These are phyloP conservation scores for Aplidium turbinatum DNA, from an alignment of 23 tunicate species.

Conservation along the genomic window DNA sequence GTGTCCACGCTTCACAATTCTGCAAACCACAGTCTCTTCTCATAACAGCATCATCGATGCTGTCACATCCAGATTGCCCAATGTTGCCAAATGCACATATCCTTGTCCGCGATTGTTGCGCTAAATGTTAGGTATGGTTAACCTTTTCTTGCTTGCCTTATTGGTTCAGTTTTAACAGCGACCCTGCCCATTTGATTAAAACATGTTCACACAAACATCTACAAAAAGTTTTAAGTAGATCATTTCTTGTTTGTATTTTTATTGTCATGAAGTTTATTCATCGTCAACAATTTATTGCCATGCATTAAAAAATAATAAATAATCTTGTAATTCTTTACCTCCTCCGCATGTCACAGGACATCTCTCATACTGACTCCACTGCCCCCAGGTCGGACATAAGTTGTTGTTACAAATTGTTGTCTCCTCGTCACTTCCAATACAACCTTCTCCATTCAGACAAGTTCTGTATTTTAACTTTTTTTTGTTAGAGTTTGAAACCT, in stretches of 20 bases:
- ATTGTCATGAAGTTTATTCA: too few relatives aligned
- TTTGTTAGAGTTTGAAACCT: neutral
- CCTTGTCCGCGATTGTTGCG: conserved; percentile 50
- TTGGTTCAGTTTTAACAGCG: neutral
- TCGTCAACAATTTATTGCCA: too few relatives aligned
- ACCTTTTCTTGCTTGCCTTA: neutral
- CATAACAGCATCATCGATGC: conserved; percentile 32
- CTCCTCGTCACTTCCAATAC: conserved; percentile 22
- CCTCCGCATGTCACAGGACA: conserved; percentile 80
- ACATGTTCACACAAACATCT: neutral
- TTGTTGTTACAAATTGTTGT: conserved; percentile 17
- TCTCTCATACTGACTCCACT: conserved; percentile 51
- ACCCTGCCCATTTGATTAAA: neutral
- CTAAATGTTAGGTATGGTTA: conserved; percentile 7
- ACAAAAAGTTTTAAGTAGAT: too few relatives aligned
- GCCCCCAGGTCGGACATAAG: conserved; percentile 75
- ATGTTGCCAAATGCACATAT: conserved; percentile 57
- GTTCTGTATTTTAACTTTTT: neutral
- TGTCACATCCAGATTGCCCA: conserved; percentile 79
- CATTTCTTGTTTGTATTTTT: too few relatives aligned
- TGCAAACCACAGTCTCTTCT: conserved; percentile 40
- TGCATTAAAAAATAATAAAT: too few relatives aligned
- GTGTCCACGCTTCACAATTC: conserved; percentile 70
- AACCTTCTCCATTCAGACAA: neutral
- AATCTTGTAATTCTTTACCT: conserved; percentile 46